Evolutionary conservation across 2,888 invertebrate genomes (phyloP), one percentile per base, ranked within the genome.

Genomic region (Latrodectus elegans): DNA sequence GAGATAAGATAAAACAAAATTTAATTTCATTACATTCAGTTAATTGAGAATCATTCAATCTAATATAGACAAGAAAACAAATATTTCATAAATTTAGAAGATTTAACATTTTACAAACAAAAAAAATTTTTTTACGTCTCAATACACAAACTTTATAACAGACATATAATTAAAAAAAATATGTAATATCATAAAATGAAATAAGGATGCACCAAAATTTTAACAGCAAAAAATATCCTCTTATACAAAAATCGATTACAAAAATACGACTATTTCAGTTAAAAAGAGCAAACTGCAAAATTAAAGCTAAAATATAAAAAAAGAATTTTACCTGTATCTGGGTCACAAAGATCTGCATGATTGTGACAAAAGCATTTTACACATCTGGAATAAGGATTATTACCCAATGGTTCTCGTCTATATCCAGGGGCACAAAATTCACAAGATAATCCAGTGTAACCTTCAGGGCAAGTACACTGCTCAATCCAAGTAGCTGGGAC

Each of bases 331-430:
- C 96, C 98, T 71, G 97, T 97, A 91, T 98, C 97, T 0, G 97
- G 95, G 91, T 99, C 99, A 92, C 99, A 99, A 90, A 96, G 96
- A 87, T 97, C 96, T 0, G 99, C 97, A 92, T 99, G 99, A 0
- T 96, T 96, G 91, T 99, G 97, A 91, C 99, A 99, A 91, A 98
- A 96, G 92, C 99, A 99, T 11, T 97, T 97, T 64, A 99, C 96
- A 92, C 99, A 99, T 2, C 95, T 95, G 89, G 97, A 96, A 91
- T 98, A 98, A 0, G 98, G 96, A 3, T 99, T 99, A 0, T 98
- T 97, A 90, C 95, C 95, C 0, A 97, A 95, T 0, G 97, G 97
- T 89, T 96, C 96, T 90, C 99, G 97, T 76, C 97, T 95, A 92
- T 95, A 99, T 0, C 98, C 98, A 0, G 98, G 97, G 0, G 96